Conservation (phyloP, 2,797 vertebrate genomes). For the Amblyraja radiata region DNA sequence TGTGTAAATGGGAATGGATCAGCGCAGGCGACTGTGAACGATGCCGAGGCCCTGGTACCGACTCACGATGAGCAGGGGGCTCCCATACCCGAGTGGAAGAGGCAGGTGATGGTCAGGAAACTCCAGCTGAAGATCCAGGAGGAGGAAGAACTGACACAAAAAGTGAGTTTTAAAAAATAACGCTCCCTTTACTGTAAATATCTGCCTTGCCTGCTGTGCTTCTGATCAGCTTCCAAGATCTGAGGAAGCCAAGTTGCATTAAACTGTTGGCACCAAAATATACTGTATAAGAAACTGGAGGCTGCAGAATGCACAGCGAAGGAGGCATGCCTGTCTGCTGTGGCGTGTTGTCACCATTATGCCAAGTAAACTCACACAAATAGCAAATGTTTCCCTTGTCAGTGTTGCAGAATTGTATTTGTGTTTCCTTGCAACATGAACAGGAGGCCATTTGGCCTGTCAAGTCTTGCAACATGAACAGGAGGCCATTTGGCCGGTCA, state of each 20-base stretch:
- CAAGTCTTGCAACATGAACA: no score
- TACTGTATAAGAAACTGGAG: no score
- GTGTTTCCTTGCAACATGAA: no score
- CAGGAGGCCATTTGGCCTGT: no score
- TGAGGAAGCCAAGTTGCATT: background rate
- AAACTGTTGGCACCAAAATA: background rate
- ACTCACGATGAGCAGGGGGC: conserved; percentile 82
- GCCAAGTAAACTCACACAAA: background rate
- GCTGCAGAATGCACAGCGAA: background rate
- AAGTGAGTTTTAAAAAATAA: conserved; percentile 60
- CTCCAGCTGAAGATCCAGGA: conserved; percentile 91
- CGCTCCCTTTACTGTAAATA: no score
- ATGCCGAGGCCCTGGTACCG: conserved; percentile 77
- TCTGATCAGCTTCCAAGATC: background rate
- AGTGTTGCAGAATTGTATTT: no score
- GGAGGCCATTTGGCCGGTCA: no score
- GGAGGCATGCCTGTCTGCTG: background rate
- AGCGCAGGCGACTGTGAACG: conserved; percentile 58
- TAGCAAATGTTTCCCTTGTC: background rate
- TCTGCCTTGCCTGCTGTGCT: background rate
- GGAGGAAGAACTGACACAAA: conserved; percentile 82
- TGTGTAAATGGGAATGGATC: conserved; percentile 67
- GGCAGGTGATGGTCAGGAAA: conserved; percentile 91
- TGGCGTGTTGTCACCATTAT: background rate
- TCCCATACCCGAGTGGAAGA: conserved; percentile 85